Conservation (phyloP, 2,797 vertebrate genomes). For the Chromis chromis region DNA sequence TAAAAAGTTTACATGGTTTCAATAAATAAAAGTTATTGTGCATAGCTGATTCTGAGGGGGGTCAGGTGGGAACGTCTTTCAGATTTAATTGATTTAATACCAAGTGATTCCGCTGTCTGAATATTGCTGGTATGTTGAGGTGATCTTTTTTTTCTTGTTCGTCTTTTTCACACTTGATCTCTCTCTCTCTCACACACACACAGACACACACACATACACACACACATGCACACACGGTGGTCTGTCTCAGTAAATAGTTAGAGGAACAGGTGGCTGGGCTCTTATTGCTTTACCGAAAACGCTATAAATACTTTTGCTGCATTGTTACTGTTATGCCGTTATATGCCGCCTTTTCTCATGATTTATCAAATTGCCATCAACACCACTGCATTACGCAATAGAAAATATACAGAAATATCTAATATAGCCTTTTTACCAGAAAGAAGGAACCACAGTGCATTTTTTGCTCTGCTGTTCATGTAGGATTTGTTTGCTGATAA, state of each 20-base stretch:
- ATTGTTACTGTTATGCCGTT: constrained; percentile 21
- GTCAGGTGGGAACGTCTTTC: too few species aligned
- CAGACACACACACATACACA: constrained; percentile 6
- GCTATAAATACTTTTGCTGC: constrained; percentile 44
- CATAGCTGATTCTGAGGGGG: too few species aligned
- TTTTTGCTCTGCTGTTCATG: constrained; percentile 1
- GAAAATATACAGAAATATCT: too few species aligned
- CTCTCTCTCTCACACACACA: background rate
- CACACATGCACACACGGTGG: constrained; percentile 23
- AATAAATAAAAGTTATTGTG: too few species aligned
- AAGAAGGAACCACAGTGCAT: background rate
- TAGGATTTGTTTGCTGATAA: background rate
- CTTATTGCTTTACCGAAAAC: constrained; percentile 31
- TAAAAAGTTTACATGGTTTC: too few species aligned
- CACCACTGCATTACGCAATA: background rate
- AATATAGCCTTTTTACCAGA: background rate
- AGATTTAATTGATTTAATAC: too few species aligned
- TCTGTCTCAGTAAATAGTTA: constrained; percentile 45
- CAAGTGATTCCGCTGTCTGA: background rate
- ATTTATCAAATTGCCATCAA: background rate
- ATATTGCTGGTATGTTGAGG: background rate
- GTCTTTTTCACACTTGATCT: too few species aligned
- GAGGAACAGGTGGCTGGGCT: constrained; percentile 55
- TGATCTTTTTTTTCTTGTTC: background rate
- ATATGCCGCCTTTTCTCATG: background rate